Base-by-base conservation (phyloP, 2,113 vertebrate genomes). In the Pontoporia blainvillei region DNA sequence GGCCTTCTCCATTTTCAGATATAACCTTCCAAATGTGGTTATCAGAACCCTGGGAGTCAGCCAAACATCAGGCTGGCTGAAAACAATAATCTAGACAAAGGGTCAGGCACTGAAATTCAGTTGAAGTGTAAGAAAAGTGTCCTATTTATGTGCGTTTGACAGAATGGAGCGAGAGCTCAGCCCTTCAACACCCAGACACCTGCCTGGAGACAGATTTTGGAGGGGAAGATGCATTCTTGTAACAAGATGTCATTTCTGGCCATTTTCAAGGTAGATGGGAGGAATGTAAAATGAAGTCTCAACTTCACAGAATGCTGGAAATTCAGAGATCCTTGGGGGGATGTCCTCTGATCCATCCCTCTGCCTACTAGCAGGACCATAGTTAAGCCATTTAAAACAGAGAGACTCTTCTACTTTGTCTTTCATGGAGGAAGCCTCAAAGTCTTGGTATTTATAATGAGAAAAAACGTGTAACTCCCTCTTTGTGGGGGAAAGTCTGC, bases 1-100 rank as follows among this genome's bases (percentile, higher is more conserved):
- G 62, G 20, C 46, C 93, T 91, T 67, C 64, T 96, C 90, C 23
- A 96, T 96, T 98, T 98, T 95, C 69, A 96, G 52, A 88, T 93
- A 34, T 93, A 95, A 41, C n/a, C 25, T 95, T 97, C 54, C 49
- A 73, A 90, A n/a, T 66, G 83, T 83, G 57, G 54, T 23, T 88
- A 72, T 86, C 92, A 97, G 82, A 34, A n/a, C 54, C 3, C 91
- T 39, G 27, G 59, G 87, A 94, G 75, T 88, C 88, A 96, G 12
- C 44, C 54, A 96, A 90, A 66, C 8, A 18, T 44, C 4, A 46
- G 61, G 13, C 73, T 27, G 27, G 54, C 76, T 87, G 89, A 82
- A 91, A 96, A 97, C 52, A 94, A 83, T 62, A 64, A 86, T 79
- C 72, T 69, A 67, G 73, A 86, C 62, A 41, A 61, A 75, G 52